Conservation (phyloP, 2,113 vertebrate genomes). For the Sapayoa aenigma region DNA sequence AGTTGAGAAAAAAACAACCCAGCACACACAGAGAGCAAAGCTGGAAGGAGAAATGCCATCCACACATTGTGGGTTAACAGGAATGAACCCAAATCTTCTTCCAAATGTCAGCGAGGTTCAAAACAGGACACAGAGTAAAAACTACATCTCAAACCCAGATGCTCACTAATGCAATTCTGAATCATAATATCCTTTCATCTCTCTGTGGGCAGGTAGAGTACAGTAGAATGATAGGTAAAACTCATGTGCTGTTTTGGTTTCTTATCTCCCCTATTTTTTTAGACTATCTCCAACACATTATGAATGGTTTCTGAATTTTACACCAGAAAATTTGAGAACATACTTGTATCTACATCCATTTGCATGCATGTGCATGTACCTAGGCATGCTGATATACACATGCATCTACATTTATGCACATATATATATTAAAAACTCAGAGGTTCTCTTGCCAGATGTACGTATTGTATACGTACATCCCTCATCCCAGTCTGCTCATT, state of each 20-base stretch:
- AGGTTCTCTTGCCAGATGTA: not conserved
- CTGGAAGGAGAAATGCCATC: slow-evolving; percentile 30
- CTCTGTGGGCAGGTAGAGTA: not conserved
- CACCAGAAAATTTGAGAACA: not conserved
- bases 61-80: not conserved
- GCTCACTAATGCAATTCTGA: not conserved
- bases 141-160: not conserved
- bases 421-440: not conserved
- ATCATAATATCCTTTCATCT: not conserved
- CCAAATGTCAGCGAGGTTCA: slow-evolving; percentile 35
- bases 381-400: rapidly evolving
- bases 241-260: not conserved
- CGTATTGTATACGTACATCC: rapidly evolving
- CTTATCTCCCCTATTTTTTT: not conserved
- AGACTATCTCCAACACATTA: not conserved
- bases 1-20: not conserved
- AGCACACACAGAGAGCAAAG: not conserved
- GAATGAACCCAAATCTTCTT: slow-evolving; percentile 17
- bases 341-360: not conserved
- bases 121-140: not conserved
- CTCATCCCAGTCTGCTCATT: not conserved
- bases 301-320: not conserved
- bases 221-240: not conserved
- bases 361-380: not conserved
- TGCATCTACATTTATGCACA: not conserved